Percentiles rank a stretch among this genome's conserved stretches.
These are phyloP conservation scores for Calidris pugnax DNA, from an alignment of 2,113 vertebrate species.

Conservation along the genomic window DNA sequence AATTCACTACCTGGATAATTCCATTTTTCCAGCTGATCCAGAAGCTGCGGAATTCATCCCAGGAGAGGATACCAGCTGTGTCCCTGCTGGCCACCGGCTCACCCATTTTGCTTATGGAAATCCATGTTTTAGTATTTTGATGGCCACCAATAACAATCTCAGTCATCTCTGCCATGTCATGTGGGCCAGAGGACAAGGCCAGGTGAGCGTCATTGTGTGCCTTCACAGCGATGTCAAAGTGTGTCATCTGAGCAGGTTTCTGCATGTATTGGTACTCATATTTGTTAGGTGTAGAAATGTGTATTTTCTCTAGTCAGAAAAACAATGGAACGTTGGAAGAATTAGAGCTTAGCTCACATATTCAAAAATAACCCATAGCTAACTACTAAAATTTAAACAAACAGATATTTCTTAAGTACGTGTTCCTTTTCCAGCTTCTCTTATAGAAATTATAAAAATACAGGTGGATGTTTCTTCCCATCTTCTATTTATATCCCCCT, in stretches of 20 bases:
- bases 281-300: conserved; percentile 94
- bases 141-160: conserved; percentile 89
- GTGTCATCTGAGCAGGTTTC: conserved; percentile 83
- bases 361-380: neutral
- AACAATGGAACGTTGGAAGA: neutral
- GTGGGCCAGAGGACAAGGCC: conserved; percentile 85
- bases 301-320: conserved; percentile 87
- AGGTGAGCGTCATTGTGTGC: conserved; percentile 90
- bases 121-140: conserved; percentile 89
- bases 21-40: conserved; percentile 91
- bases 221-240: conserved; percentile 86
- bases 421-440: neutral
- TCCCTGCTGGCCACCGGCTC: conserved; percentile 79
- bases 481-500: neutral
- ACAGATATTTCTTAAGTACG: neutral
- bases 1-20: conserved; percentile 78
- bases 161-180: conserved; percentile 86
- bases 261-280: conserved; percentile 94
- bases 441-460: neutral
- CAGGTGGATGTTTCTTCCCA: neutral
- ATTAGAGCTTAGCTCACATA: neutral
- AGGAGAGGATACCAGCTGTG: conserved; percentile 86
- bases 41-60: conserved; percentile 93
- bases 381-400: neutral
- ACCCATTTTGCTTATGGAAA: conserved; percentile 88